These are phyloP conservation scores for Nannoperca obscura DNA, from an alignment of 2,797 vertebrate species.

Conservation along the genomic window DNA sequence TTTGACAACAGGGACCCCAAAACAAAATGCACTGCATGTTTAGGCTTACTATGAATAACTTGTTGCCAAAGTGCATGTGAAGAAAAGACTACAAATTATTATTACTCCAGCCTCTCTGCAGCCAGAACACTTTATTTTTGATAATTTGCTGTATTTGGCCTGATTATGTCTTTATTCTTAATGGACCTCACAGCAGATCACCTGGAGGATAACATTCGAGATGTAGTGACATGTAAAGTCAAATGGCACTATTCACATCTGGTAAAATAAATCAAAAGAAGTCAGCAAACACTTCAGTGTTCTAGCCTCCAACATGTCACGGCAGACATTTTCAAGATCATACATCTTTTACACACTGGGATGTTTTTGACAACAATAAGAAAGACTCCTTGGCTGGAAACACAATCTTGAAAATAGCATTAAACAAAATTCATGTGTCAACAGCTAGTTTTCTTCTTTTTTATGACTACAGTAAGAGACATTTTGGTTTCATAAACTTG, in stretches of 20 bases:
- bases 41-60: background rate
- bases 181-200: slow-evolving; percentile 54
- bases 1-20: background rate
- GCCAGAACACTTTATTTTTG: slow-evolving; percentile 24
- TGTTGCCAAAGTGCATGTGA: background rate
- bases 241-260: slow-evolving; percentile 24
- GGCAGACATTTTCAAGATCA: background rate
- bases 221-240: slow-evolving; percentile 60
- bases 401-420: background rate
- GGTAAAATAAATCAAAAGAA: slow-evolving; percentile 45
- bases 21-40: background rate
- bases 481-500: background rate
- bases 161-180: slow-evolving; percentile 55
- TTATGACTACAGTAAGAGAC: background rate
- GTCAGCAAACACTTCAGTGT: slow-evolving; percentile 13
- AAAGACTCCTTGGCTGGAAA: background rate
- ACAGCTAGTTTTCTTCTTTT: background rate
- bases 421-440: background rate
- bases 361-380: background rate
- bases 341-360: background rate
- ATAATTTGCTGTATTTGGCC: slow-evolving; percentile 34
- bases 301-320: background rate
- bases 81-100: slow-evolving; percentile 2
- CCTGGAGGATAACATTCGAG: slow-evolving; percentile 44
- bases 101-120: slow-evolving; percentile 6